Percentiles rank a stretch among this genome's conserved stretches.
phyloP scores from a whole-genome alignment of 2,113 vertebrate species.

The Cyphomyrus plagiostoma region DNA sequence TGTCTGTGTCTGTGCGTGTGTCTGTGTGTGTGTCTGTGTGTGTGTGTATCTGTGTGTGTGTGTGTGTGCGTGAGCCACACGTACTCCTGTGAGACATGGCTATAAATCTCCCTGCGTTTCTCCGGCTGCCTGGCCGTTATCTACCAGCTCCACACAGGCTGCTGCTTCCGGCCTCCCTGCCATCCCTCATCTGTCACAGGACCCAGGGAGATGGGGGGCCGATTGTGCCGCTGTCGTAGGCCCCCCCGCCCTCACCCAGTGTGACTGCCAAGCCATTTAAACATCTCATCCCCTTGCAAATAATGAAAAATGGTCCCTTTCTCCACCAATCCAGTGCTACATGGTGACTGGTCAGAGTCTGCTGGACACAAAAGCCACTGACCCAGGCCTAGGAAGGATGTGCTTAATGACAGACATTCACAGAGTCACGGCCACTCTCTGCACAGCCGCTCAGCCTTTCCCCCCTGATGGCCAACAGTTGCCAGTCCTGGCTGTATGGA shows the following conservation, averaged over 20 bases:
- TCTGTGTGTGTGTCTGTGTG: neutral
- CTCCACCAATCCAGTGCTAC: neutral
- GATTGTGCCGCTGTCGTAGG: neutral
- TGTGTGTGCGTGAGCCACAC: neutral
- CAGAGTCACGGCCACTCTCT: neutral
- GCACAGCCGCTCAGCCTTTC: neutral
- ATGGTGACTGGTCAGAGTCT: neutral
- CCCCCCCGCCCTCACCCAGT: neutral
- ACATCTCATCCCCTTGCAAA: neutral
- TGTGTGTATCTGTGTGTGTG: neutral
- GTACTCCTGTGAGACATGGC: neutral
- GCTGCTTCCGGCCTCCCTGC: constrained; percentile 9
- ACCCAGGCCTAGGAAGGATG: no score
- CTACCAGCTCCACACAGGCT: constrained; percentile 25
- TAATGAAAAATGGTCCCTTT: neutral
- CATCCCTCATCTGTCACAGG: neutral
- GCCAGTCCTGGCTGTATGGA: neutral
- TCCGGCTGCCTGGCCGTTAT: constrained; percentile 22
- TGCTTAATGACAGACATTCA: neutral
- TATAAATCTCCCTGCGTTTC: constrained; percentile 27
- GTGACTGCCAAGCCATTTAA: neutral
- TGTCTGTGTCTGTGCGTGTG: neutral
- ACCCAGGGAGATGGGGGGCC: neutral
- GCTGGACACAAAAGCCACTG: neutral
- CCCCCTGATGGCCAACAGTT: neutral